phyloP scores from a whole-genome alignment of 53 echinoderm and acorn worm genomes.

The Antedon mediterranea region DNA sequence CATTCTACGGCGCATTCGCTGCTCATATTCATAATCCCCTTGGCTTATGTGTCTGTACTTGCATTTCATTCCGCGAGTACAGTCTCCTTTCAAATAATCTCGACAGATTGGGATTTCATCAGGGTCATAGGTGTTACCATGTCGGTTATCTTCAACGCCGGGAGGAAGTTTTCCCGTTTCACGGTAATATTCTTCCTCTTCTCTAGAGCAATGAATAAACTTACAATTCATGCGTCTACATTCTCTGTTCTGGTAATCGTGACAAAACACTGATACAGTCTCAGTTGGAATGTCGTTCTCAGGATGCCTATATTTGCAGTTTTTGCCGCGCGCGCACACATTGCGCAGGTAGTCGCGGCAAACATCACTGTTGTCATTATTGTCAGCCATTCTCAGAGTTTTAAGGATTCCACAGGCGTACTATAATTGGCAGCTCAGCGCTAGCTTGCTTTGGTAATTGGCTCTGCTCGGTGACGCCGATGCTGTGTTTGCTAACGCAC shows the following conservation, averaged over 20 bases:
- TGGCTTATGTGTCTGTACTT: conserved; percentile 83
- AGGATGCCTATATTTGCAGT: conserved; percentile 83
- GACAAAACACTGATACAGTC: conserved; percentile 52
- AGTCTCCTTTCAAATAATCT: conserved; percentile 67
- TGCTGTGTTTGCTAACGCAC: not conserved
- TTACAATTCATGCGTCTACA: conserved; percentile 63
- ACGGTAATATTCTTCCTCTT: conserved; percentile 78
- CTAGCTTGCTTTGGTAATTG: not conserved
- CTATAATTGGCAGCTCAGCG: not conserved
- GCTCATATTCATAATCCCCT: conserved; percentile 76
- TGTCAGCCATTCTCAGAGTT: not conserved
- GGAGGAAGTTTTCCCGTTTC: conserved; percentile 80
- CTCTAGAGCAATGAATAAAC: conserved; percentile 74
- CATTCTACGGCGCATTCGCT: conserved; percentile 19
- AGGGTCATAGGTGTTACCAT: conserved; percentile 8
- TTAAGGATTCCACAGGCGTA: not conserved
- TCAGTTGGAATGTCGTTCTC: conserved; percentile 23
- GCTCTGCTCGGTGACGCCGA: not conserved
- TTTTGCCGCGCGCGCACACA: conserved; percentile 75
- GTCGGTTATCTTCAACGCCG: conserved; percentile 29
- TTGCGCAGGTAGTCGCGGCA: conserved; percentile 91
- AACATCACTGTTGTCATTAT: conserved; percentile 1
- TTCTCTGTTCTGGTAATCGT: conserved; percentile 81
- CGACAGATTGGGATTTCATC: conserved; percentile 72
- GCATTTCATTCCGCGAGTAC: conserved; percentile 60